Evolutionary conservation across 2,888 invertebrate genomes (phyloP), one percentile per base, ranked within the genome.

Genomic region (Diogma glabrata): DNA sequence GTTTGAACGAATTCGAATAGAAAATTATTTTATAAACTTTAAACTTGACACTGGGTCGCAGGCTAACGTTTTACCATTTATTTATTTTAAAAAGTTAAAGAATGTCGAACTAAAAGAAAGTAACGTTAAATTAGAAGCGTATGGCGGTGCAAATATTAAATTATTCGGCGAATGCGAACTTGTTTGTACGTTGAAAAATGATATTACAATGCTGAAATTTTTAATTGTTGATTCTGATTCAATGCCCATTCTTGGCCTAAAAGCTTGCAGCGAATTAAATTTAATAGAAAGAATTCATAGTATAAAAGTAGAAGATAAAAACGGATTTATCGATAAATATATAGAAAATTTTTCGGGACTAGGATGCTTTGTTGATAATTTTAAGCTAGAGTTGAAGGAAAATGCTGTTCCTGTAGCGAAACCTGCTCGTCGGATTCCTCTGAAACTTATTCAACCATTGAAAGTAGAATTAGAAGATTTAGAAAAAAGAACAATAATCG

Each of bases 351-450:
- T 52, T 38, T 20, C 26, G 8, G 52, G 50, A 36, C 23, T 52
- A 20, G 52, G 50, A 2, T 23, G 24, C 19, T 49, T 52, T 36
- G 10, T 22, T 9, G 2, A 38, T 24, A 20, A 52, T 26, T 38
- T 38, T 14, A 36, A 46, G 5, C 22, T 51, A 17, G 24, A 51
- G 38, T 10, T 53, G 24, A 53, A 36, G 26, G 33, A 33, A 28
- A 46, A 40, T 7, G 23, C 26, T 9, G 20, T 9, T 17, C 16
- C 36, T 2, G 20, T 36, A n/a, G 28, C 38, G 3, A 51, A 48
- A 45, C 50, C 50, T 3, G 30, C 52, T n/a, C 36, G 50, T n/a
- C 14, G 52, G 14, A 26, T 50, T 2, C 49, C 52, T 16, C 7
- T 49, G 16, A 33, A 33, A 33, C 16, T 7, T 14, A 33, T 33